These are phyloP conservation scores for Eira barbara DNA, from an alignment of 2,113 vertebrate species.

Conservation along the genomic window DNA sequence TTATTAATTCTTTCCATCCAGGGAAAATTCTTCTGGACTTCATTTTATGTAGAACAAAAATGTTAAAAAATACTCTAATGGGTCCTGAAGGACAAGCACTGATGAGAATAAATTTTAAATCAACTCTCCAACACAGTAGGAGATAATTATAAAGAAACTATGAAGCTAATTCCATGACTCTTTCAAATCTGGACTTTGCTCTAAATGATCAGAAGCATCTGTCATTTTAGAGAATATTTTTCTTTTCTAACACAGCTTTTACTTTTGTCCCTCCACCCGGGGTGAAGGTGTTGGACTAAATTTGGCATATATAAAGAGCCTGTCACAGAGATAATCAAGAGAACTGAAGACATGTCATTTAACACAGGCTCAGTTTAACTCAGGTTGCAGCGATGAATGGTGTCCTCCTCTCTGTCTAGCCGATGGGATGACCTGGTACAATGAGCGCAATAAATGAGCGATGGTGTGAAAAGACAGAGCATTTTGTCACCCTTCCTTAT, in stretches of 20 bases:
- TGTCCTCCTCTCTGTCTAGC: constrained; percentile 17
- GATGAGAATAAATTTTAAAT: constrained; percentile 17
- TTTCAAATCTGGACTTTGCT: constrained; percentile 32
- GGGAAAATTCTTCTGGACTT: background rate
- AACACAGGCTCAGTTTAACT: constrained; percentile 11
- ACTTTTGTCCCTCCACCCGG: background rate
- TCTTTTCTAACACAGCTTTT: constrained; percentile 1
- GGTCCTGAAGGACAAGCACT: constrained; percentile 2
- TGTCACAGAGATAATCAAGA: constrained; percentile 50
- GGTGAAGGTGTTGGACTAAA: constrained; percentile 40
- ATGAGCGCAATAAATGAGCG: constrained; percentile 43
- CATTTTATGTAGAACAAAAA: constrained; percentile 21
- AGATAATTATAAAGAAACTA: constrained; percentile 44
- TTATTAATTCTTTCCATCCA: constrained; percentile 40
- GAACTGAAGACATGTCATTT: constrained; percentile 44
- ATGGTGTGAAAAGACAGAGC: constrained; percentile 54
- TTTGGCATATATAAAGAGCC: constrained; percentile 17
- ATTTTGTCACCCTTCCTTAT: constrained; percentile 53
- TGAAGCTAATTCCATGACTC: background rate
- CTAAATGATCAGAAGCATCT: background rate
- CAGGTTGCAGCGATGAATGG: background rate
- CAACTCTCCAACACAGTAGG: constrained; percentile 7
- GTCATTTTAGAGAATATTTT: constrained; percentile 31
- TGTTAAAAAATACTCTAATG: background rate
- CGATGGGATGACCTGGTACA: background rate